Evolutionary conservation across 2,113 vertebrate species (phyloP), one percentile per base, ranked within the genome.

Genomic region (Apistogramma diplotaenia): DNA sequence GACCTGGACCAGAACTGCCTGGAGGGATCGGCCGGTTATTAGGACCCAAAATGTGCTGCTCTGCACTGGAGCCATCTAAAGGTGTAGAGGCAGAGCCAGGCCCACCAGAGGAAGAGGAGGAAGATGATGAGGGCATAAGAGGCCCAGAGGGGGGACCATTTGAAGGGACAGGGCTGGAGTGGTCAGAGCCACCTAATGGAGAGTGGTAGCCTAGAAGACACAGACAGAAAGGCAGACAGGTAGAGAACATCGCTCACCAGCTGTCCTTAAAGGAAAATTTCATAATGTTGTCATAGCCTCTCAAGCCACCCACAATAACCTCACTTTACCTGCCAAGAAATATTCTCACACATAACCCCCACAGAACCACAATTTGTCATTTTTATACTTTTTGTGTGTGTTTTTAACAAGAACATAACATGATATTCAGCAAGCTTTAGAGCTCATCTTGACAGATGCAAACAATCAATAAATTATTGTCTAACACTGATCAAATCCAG

Each of bases 141-240:
- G 97, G 94, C 9, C 95, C 97, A 0, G 97, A 97, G 6, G 97
- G 95, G 0, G 98, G 97, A 2, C 96, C 98, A 6, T 97, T 98
- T 15, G 96, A 96, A 0, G 97, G 97, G 16, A 97, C 96, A 0
- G 98, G 98, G 70, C 98, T 99, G 43, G 97, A 97, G 1, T 98
- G 98, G 73, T 99, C 98, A 0, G 98, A 97, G 54, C 97, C 94
- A 0, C 98, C 98, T 53, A 99, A 87, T 0, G 97, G 98, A 9
- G 98, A 99, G 1, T 97, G 97, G 89, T 98, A 99, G 49, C 98
- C 98, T 99, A 89, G 8, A 78, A 31, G 72, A 81, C 18, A 77
- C 31, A 62, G 33, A 80, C 21, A 61, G 10, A 77, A 15, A 71
- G 15, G 29, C n/a, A 16, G 51, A n/a, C 16, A 58, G 11, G 59